Base-by-base conservation (phyloP, 2,797 vertebrate species). In the Poeciliopsis turneri region DNA sequence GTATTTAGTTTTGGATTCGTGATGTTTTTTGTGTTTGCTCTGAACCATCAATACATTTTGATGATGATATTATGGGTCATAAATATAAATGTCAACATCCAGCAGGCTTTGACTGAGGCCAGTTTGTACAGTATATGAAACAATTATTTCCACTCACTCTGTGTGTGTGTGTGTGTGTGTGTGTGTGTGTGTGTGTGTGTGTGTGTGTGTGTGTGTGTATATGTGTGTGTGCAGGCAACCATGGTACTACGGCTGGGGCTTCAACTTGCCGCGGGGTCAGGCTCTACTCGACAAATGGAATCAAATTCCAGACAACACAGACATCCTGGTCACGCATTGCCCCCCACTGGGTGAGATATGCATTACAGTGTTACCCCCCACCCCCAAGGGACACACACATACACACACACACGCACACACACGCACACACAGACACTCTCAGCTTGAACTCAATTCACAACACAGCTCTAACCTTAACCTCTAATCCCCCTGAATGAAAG, bases 221-320 rank as follows among this genome's bases (percentile, higher is more conserved):
- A 16, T 87, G 73, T 85, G 47, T 84, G 20, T 79, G 76, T 76
- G 41, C 92, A 99, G 98, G 98, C 98, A 99, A 96, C 98, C 98
- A 69, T 99, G 98, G 98, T 99, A 98, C 91, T 99, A 98, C 2
- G 97, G 97, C 85, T 99, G 98, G 98, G 98, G 97, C 84, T 99
- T 99, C 90, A 99, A 99, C 94, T 96, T 99, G 78, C 98, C 98
- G 0, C 93, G 98, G 85, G 98, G 98, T 87, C 98, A 99, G 91
- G 97, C 98, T 39, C 95, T 99, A 86, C 94, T 99, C 92, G 98
- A 99, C 96, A 99, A 99, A 87, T 99, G 98, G 98, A 98, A 98
- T 95, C 97, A 98, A 92, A 97, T 99, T 85, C 98, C 98, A 0
- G 98, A 99, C 85, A 96, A 95, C 79, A 97, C 97, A 30, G 98